Base-by-base conservation (phyloP, 2,888 invertebrate species). In the Melieria crassipennis region DNA sequence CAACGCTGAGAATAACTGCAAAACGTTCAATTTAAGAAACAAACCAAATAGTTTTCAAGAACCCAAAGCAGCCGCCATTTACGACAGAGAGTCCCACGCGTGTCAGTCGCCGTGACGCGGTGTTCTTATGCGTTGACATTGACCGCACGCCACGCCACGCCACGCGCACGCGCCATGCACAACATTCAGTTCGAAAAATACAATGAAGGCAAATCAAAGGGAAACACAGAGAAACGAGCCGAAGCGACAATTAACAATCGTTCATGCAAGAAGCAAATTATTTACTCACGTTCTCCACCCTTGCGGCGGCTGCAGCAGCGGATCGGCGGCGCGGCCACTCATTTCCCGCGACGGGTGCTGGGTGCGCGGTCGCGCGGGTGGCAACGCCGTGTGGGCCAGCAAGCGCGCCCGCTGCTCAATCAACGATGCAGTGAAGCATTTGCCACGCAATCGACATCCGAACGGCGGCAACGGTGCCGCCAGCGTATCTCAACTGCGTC, bases 251-350 rank as follows among this genome's bases (percentile, higher is more conserved):
- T 84, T 83, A 83, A 83, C 75, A 78, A 78, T 81, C 84, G 81
- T 77, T 84, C 83, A 84, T 85, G 85, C 82, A 83, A 82, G 79
- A 82, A 83, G 79, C 77, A 76, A 77, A 78, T 75, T 76, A 73
- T 55, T 47, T 62, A 30, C 5, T 55, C 57, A 42, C 48, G 50
- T 46, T 11, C 43, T 30, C 62, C 42, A 10, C 30, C 11, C 10
- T 9, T 62, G 10, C 11, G 62, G 11, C 45, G 30, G 10, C 5
- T 7, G 61, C 13, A 11, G 62, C 4, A 52, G 52, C 62, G 11
- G 43, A 11, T n/a, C 11, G 7, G 9, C 62, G n/a, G 4, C 4
- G 13, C 45, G 16, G 65, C 42, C 30, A 30, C 30, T 30, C 30
- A 30, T 30, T 30, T 30, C 30, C 1, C 30, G 1, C 30, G 30